Conservation (phyloP, 92 coral and sea anemone species). For the Phenganax subtilis region DNA sequence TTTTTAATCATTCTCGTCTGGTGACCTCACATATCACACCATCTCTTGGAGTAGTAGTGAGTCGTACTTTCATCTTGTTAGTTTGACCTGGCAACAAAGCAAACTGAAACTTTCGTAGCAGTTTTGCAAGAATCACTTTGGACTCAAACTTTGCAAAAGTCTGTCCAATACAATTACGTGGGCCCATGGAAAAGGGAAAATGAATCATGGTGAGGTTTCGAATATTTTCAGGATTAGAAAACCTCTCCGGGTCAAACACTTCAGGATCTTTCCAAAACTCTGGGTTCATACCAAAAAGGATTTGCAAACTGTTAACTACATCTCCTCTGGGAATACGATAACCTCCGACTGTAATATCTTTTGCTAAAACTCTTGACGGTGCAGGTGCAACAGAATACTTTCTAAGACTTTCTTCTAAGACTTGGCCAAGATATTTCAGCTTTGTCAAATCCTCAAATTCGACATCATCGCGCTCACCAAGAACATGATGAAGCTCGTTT, state of each 20-base stretch:
- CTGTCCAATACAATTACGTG: conserved; percentile 31
- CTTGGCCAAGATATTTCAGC: conserved; percentile 65
- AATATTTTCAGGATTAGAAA: conserved; percentile 17
- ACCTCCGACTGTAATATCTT: conserved; percentile 51
- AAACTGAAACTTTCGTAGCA: conserved; percentile 6
- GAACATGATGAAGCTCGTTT: conserved; percentile 50
- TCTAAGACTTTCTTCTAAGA: conserved; percentile 64
- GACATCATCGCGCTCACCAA: conserved; percentile 43
- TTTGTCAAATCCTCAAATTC: conserved; percentile 69
- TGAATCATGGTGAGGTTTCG: background rate
- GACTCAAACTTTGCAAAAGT: conserved; percentile 37
- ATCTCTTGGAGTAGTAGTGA: background rate
- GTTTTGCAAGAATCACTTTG: conserved; percentile 6
- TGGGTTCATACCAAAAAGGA: conserved; percentile 49
- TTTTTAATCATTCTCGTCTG: background rate
- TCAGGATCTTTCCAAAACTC: conserved; percentile 41
- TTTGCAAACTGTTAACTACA: conserved; percentile 20
- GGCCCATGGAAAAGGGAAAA: conserved; percentile 37
- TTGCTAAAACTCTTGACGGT: conserved; percentile 31
- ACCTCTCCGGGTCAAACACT: conserved; percentile 37
- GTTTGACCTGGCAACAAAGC: conserved; percentile 16
- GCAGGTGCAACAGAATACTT: conserved; percentile 54
- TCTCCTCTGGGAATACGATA: conserved; percentile 53
- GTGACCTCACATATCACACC: conserved; percentile 10
- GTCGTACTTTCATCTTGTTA: background rate